A percentile compares a stretch with the other conserved stretches of the same genome.
Conservation (phyloP, 2,797 vertebrate genomes). For the Sphenopsis melanotis region DNA sequence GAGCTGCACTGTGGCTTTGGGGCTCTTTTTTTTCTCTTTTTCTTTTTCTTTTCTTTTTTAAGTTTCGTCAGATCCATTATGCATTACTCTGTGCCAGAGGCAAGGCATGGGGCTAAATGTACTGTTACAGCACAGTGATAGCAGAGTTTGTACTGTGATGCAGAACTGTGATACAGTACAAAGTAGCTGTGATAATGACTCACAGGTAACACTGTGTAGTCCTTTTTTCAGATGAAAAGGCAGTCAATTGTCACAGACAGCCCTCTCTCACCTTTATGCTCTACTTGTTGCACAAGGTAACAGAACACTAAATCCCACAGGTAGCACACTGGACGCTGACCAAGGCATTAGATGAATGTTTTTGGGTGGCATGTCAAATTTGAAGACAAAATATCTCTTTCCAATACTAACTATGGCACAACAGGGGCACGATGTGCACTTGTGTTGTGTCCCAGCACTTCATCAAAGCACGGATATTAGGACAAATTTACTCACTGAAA, state of each 20-base stretch:
- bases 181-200: constrained; percentile 25
- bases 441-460: background rate
- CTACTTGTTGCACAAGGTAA: background rate
- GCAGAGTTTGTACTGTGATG: background rate
- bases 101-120: constrained; percentile 41
- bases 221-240: background rate
- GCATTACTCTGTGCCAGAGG: constrained; percentile 5
- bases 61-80: constrained; percentile 33
- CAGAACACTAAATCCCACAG: background rate
- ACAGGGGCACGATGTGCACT: background rate
- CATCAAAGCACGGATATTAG: background rate
- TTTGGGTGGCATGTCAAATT: background rate
- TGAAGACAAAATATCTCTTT: background rate
- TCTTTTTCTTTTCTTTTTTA: background rate
- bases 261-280: background rate
- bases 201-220: background rate
- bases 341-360: background rate
- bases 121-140: constrained; percentile 18
- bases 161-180: constrained; percentile 29
- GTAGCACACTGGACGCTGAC: background rate
- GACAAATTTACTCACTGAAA: background rate
- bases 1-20: background rate
- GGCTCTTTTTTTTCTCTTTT: background rate
- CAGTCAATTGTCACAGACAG: background rate
- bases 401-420: background rate